Base-by-base conservation (phyloP, 2,797 vertebrate genomes). In the Crypturellus tataupa region DNA sequence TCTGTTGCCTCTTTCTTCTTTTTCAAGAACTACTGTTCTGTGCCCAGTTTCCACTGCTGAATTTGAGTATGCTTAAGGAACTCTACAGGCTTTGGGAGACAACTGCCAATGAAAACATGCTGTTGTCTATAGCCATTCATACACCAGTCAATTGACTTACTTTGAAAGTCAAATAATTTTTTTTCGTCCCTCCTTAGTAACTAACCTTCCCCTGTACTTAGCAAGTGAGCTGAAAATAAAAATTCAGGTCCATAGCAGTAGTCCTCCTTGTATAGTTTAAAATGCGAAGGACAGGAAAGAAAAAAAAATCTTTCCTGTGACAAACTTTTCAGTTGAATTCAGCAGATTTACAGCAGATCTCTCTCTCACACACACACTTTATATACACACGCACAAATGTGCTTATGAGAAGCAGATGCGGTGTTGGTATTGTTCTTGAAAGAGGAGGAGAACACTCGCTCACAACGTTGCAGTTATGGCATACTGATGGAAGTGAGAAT, bases 351-450 rank as follows among this genome's bases (percentile, higher is more conserved):
- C 71, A 96, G 55, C 55, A 56, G 55, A 56, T 70, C 67, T 39
- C 3, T 23, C 19, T 65, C 29, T 75, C 72, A 60, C 90, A 85
- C 12, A 63, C 89, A 86, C 71, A 27, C 49, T 90, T 90, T 68
- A 17, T 7, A 95, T 44, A 88, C 12, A 56, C 88, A 89, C 42
- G 77, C 89, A 96, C 77, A 94, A 97, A 95, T 62, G 96, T 93
- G 84, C 93, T 97, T 97, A 98, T 98, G 96, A 94, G 95, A 97
- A 97, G 97, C 97, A 98, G 97, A 97, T 98, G 97, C 93, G 93
- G 86, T 83, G 73, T 80, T 67, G 90, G 55, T 90, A 97, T 96
- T 88, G 47, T 84, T 97, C 95, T 90, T 73, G 95, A 85, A 95
- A 96, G 68, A 80, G 79, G 95, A 97, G 95, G 83, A 87, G 72